phyloP scores from a whole-genome alignment of 2,888 invertebrate genomes.

The Synergus japonicus region DNA sequence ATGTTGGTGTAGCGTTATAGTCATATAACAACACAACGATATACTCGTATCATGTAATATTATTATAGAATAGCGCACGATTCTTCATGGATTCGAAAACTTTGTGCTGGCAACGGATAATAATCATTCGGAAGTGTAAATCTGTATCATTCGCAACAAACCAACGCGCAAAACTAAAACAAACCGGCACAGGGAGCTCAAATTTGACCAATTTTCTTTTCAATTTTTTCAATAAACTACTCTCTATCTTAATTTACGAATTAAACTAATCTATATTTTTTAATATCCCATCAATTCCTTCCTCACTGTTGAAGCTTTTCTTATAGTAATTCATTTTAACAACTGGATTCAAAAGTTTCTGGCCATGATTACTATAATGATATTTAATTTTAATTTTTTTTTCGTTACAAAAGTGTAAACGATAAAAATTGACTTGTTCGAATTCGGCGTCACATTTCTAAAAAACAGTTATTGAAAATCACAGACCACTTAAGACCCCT shows the following conservation, averaged over 20 bases:
- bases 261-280: background rate
- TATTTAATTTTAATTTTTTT: background rate
- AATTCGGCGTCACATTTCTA: constrained; percentile 23
- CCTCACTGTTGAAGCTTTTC: background rate
- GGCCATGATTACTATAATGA: background rate
- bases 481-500: constrained; percentile 47
- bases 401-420: background rate
- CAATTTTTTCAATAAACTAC: constrained; percentile 11
- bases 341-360: background rate
- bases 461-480: constrained; percentile 35
- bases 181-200: constrained; percentile 53
- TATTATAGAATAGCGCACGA: constrained; percentile 7
- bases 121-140: constrained; percentile 51
- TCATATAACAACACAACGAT: constrained; percentile 28
- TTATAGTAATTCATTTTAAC: background rate
- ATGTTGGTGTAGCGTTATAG: constrained; percentile 33
- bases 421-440: constrained; percentile 34
- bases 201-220: constrained; percentile 35
- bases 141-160: constrained; percentile 54
- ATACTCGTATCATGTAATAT: constrained; percentile 2
- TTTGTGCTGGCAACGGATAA: constrained; percentile 40
- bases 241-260: background rate
- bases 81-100: constrained; percentile 42
- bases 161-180: constrained; percentile 52
- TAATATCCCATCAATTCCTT: background rate